Conservation (phyloP, 30 jellyfish, hydroid and myxozoan genomes). For the Phacellophora camtschatica region DNA sequence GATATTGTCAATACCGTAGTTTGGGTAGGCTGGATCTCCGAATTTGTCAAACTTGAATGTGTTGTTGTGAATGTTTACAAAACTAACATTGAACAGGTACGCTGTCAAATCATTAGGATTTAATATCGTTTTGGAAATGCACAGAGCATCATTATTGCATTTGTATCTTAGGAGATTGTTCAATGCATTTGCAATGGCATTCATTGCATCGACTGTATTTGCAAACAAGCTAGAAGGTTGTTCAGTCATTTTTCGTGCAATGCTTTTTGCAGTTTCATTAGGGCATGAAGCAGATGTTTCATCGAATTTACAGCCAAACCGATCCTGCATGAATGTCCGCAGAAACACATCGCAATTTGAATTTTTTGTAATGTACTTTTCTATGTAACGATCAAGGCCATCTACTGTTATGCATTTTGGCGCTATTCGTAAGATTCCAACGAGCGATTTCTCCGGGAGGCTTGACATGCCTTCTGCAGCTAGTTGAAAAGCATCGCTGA, state of each 20-base stretch:
- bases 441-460: conserved; percentile 6
- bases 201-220: conserved; percentile 53
- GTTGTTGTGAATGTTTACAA: conserved; percentile 21
- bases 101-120: conserved; percentile 23
- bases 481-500: conserved; percentile 90
- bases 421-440: conserved; percentile 67
- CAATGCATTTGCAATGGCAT: conserved; percentile 53
- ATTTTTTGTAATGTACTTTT: conserved; percentile 2
- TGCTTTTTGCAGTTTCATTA: conserved; percentile 7
- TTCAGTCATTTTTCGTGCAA: neutral
- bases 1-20: conserved; percentile 64
- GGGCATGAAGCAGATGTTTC: conserved; percentile 11
- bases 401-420: conserved; percentile 32
- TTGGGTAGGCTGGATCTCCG: conserved; percentile 67
- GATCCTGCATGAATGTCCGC: conserved; percentile 45
- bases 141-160: neutral
- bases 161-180: neutral
- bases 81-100: conserved; percentile 30
- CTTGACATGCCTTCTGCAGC: conserved; percentile 7
- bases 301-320: conserved; percentile 43
- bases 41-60: conserved; percentile 36
- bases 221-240: conserved; percentile 15
- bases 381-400: conserved; percentile 36
- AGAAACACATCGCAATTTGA: conserved; percentile 75
- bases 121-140: neutral